phyloP scores from a whole-genome alignment of 2,888 invertebrate genomes.

The Caenorhabditis sulstoni region DNA sequence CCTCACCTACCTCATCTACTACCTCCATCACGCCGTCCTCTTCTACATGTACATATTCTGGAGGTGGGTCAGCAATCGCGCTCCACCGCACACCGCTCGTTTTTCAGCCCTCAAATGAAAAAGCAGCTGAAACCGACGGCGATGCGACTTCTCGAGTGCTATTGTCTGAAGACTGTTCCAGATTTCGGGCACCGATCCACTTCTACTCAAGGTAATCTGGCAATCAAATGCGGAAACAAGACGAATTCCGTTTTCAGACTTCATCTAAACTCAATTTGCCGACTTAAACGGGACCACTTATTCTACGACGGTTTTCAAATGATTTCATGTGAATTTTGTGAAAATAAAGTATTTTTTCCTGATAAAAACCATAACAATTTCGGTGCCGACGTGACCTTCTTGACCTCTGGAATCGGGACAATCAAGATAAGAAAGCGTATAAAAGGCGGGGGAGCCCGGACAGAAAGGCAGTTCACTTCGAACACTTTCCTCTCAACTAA shows the following conservation, averaged over 20 bases:
- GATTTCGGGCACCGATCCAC: constrained; percentile 77
- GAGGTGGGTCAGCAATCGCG: constrained; percentile 69
- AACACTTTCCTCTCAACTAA: neutral
- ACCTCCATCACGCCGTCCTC: constrained; percentile 76
- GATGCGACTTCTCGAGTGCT: constrained; percentile 78
- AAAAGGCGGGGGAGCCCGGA: constrained; percentile 5
- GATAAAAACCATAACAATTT: too few species aligned
- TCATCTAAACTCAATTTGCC: too few species aligned
- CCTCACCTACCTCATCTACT: constrained; percentile 76
- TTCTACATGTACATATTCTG: constrained; percentile 80
- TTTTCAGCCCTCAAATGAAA: constrained; percentile 79
- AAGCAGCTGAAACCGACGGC: constrained; percentile 79
- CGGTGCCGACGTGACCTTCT: too few species aligned
- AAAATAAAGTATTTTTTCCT: too few species aligned
- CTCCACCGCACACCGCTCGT: too few species aligned
- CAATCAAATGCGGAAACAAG: too few species aligned
- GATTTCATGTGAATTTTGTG: too few species aligned
- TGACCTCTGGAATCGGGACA: neutral
- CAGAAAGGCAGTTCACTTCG: constrained; percentile 4
- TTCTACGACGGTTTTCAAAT: too few species aligned
- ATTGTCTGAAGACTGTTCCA: constrained; percentile 80
- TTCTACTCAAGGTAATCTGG: constrained; percentile 59
- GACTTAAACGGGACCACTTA: too few species aligned
- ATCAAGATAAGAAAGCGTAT: constrained; percentile 33
- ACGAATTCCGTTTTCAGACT: neutral